phyloP scores from a whole-genome alignment of 2,888 invertebrate species.

The Achlya flavicornis region DNA sequence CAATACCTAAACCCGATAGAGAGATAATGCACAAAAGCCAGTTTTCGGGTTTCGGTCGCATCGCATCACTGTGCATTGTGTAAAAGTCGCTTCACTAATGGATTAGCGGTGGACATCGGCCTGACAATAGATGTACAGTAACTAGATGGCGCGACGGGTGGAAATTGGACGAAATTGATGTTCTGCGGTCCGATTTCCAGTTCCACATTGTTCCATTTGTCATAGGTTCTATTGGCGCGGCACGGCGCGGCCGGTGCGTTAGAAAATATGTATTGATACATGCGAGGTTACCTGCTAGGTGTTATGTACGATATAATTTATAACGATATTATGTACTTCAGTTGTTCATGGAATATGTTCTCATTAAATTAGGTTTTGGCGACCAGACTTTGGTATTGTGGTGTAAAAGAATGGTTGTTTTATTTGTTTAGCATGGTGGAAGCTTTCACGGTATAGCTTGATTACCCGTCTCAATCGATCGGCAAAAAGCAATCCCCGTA shows the following conservation, averaged over 20 bases:
- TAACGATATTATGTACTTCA: not conserved
- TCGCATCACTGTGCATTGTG: constrained; percentile 60
- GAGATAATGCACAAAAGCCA: constrained; percentile 37
- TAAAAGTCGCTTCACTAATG: constrained; percentile 74
- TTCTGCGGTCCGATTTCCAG: constrained; percentile 39
- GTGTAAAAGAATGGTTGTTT: too few species aligned
- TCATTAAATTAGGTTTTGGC: too few species aligned
- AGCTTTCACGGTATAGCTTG: too few species aligned
- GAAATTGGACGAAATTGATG: constrained; percentile 56
- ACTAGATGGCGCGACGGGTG: constrained; percentile 43
- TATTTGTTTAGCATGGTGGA: too few species aligned
- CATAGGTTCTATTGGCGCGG: constrained; percentile 3
- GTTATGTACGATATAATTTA: not conserved
- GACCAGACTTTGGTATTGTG: too few species aligned
- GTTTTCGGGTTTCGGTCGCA: constrained; percentile 41
- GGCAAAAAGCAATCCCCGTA: too few species aligned
- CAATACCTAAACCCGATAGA: constrained; percentile 21
- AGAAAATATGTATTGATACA: not conserved
- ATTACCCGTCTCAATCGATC: too few species aligned
- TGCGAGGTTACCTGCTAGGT: not conserved
- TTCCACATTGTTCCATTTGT: constrained; percentile 37
- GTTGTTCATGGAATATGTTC: too few species aligned
- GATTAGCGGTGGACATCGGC: constrained; percentile 65
- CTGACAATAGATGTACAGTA: constrained; percentile 39
- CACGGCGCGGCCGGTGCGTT: not conserved